These are phyloP conservation scores for Macrotis lagotis DNA, from an alignment of 2,113 vertebrate species.

Conservation along the genomic window DNA sequence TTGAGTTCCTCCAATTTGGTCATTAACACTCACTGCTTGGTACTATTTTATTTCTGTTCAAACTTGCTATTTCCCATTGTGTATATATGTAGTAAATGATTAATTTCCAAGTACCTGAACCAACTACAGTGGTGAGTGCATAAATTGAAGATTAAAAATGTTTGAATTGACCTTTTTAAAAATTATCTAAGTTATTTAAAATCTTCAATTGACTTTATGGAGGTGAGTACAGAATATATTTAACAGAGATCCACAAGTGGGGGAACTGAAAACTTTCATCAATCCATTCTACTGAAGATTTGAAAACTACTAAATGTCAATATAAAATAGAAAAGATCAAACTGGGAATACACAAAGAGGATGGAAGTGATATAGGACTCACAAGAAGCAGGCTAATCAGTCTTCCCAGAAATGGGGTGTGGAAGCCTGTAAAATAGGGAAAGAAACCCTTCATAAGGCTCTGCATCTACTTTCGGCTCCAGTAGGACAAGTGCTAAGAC, in stretches of 20 bases:
- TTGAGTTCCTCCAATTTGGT: background rate
- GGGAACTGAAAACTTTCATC: background rate
- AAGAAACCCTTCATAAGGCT: background rate
- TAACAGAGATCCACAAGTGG: background rate
- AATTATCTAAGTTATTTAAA: background rate
- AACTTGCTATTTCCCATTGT: background rate
- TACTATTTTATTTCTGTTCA: background rate
- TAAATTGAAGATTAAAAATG: background rate
- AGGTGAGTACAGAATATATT: background rate
- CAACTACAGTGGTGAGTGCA: background rate
- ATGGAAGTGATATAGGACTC: background rate
- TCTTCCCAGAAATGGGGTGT: background rate
- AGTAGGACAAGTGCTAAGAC: background rate
- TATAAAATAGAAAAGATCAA: background rate
- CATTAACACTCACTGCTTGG: background rate
- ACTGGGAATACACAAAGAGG: background rate
- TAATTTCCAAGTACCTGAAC: background rate
- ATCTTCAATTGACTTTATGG: background rate
- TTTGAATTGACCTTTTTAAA: background rate
- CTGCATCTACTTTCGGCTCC: background rate
- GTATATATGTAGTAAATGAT: background rate
- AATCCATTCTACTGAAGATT: background rate
- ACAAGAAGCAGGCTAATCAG: background rate
- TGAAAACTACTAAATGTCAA: background rate
- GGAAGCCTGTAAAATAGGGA: background rate